Conservation (phyloP, 92 coral and sea anemone species). For the Epizoanthus stellaris region DNA sequence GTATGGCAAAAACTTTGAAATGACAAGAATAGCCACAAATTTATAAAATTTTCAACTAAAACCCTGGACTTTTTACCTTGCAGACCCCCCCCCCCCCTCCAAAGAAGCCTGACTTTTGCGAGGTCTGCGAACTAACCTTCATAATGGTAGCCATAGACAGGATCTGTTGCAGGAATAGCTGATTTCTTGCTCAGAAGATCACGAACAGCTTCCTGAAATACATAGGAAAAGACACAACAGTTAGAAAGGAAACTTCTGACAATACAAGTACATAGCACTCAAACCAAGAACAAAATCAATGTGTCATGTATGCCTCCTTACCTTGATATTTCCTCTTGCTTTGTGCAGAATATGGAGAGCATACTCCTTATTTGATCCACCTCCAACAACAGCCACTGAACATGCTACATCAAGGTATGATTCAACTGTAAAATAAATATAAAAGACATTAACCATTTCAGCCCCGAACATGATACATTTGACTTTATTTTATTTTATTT, state of each 20-base stretch:
- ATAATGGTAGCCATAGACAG: slow-evolving; percentile 87
- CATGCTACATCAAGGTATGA: slow-evolving; percentile 97
- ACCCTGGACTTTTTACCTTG: too few relatives aligned
- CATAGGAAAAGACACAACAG: not conserved
- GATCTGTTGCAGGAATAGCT: slow-evolving; percentile 66
- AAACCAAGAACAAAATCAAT: not conserved
- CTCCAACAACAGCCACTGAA: slow-evolving; percentile 95
- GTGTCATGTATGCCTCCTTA: slow-evolving; percentile 23
- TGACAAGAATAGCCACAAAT: too few relatives aligned
- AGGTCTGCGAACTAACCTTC: slow-evolving; percentile 68
- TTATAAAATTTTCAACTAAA: too few relatives aligned
- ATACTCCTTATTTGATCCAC: slow-evolving; percentile 96
- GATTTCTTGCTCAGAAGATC: slow-evolving; percentile 82
- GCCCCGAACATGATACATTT: too few relatives aligned
- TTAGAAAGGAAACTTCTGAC: not conserved
- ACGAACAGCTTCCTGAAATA: slow-evolving; percentile 85
- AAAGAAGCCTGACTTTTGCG: too few relatives aligned
- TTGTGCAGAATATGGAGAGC: slow-evolving; percentile 88
- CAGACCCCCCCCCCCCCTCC: too few relatives aligned
- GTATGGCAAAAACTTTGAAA: too few relatives aligned
- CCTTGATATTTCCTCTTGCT: slow-evolving; percentile 92
- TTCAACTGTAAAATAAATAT: slow-evolving; percentile 67
- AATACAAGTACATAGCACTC: not conserved
- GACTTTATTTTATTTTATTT: too few relatives aligned
- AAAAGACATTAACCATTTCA: not conserved